Evolutionary conservation across 1,140 invertebrate genomes (phyloP), one percentile per base, ranked within the genome.

Genomic region (Eumeta japonica): DNA sequence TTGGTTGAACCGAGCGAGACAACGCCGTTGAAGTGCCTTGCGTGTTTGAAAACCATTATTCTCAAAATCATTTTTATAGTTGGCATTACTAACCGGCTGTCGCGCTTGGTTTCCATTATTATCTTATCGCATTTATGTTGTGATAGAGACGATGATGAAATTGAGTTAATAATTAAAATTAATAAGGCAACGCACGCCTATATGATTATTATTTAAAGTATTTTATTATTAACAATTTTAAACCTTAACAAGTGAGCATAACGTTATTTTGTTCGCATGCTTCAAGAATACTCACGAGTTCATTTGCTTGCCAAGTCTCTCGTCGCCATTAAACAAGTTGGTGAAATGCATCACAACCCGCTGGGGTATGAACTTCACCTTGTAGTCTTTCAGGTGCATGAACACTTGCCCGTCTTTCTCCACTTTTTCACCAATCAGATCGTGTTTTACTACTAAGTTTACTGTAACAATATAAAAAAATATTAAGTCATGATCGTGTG

Each of bases 321-420:
- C 71, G 52, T 84, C 79, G 0, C 81, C 81, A 37, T 78, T 70
- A 52, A 85, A 83, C 1, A 85, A 64, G 56, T 84, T 83, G 15
- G 79, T 75, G 42, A 85, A 83, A 11, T 79, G 46, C 36, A 84
- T 50, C 3, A 61, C 48, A 5, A 83, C 78, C 30, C 67, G 67
- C 39, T 76, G 59, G 0, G 82, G 80, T 0, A 64, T 59, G 36
- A 84, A 80, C 28, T 75, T 77, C 0, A 84, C 71, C 0, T 56
- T 61, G 45, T 83, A 83, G 16, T 83, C 80, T 27, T 74, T 74
- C 0, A 83, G 64, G 42, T 77, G 81, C 71, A 83, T 75, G 54
- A 81, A 85, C 9, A 63, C 76, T 24, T 81, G 65, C 11, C 81
- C 82, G 40, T 83, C 68, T 31, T 76, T 78, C 2, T 72, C 52